Evolutionary conservation across 2,113 vertebrate genomes (phyloP).

Genomic region (Periophthalmodon schlosseri): DNA sequence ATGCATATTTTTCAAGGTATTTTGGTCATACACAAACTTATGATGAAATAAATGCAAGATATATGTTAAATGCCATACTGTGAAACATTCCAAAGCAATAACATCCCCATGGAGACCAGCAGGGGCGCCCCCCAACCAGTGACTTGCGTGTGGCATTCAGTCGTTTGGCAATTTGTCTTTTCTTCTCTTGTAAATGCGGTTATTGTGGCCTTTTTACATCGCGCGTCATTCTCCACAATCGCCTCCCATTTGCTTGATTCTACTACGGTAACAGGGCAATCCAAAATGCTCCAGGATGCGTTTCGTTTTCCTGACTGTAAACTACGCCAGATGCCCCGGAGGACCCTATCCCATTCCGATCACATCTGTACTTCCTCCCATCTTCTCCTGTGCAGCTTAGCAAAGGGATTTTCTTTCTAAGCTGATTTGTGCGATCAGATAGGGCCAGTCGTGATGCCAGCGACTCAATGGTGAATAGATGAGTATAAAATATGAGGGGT

Average conservation of each 20-base stretch:
- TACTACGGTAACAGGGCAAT: background rate
- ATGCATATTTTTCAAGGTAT: too few relatives aligned
- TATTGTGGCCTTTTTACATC: background rate
- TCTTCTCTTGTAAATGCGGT: background rate
- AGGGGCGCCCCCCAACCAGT: too few relatives aligned
- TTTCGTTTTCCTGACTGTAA: background rate
- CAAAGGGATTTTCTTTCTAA: slow-evolving; percentile 53
- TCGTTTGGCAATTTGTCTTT: background rate
- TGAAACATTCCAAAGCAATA: too few relatives aligned
- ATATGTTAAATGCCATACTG: too few relatives aligned
- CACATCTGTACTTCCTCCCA: slow-evolving; percentile 49
- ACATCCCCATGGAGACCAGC: too few relatives aligned
- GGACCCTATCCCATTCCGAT: slow-evolving; percentile 13
- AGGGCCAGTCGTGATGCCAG: slow-evolving; percentile 36
- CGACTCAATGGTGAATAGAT: slow-evolving; percentile 42
- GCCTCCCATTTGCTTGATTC: background rate
- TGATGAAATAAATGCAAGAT: too few relatives aligned
- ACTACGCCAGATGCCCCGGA: slow-evolving; percentile 6
- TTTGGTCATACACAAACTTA: too few relatives aligned
- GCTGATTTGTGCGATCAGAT: slow-evolving; percentile 65
- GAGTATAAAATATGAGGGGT: slow-evolving; percentile 21
- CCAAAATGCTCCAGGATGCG: background rate
- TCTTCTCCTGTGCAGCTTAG: slow-evolving; percentile 35
- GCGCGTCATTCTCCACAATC: background rate
- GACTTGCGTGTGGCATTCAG: too few relatives aligned